Evolutionary conservation across 2,888 invertebrate species (phyloP), one percentile per base, ranked within the genome.

Genomic region (Folsomia candida): DNA sequence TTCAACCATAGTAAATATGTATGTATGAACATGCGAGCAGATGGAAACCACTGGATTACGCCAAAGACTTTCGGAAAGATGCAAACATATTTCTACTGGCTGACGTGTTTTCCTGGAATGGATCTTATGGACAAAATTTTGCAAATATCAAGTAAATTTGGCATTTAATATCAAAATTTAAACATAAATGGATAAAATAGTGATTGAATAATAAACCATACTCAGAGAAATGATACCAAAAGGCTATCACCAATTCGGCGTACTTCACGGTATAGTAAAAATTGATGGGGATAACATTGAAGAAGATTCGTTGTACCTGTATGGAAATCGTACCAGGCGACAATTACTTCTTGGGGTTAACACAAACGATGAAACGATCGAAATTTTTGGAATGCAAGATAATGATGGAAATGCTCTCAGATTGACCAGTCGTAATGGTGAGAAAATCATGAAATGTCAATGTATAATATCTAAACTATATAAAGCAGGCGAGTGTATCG

Each of bases 201-300:
- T n/a, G 59, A 47, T 29, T 58, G 1, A 26, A 62, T 27, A 57
- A 20, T 27, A 27, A 65, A 20, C 24, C 59, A 20, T 47, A 51
- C 20, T 18, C 64, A 77, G 77, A 22, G 67, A 70, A 54, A 63
- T 74, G 60, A 28, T 79, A 11, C 78, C 77, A 58, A 83, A 83
- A 2, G 87, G 88, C 63, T 88, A 87, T 82, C 84, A 87, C 73
- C 90, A 90, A 80, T 90, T 87, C 83, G 90, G 90, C 2, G 83
- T 85, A 0, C 80, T 88, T 22, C 85, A 87, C 74, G 90, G 90
- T 0, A 85, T 86, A 22, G 81, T 89, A 69, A 77, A 73, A 62
- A 69, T 80, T 60, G 84, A 84, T 67, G 82, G 85, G 0, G 47
- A 47, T 47, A 47, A 47, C 47, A 85, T 84, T 70, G 82, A 85